Evolutionary conservation across 2,797 vertebrate species (phyloP).

Genomic region (Sphenopsis melanotis): DNA sequence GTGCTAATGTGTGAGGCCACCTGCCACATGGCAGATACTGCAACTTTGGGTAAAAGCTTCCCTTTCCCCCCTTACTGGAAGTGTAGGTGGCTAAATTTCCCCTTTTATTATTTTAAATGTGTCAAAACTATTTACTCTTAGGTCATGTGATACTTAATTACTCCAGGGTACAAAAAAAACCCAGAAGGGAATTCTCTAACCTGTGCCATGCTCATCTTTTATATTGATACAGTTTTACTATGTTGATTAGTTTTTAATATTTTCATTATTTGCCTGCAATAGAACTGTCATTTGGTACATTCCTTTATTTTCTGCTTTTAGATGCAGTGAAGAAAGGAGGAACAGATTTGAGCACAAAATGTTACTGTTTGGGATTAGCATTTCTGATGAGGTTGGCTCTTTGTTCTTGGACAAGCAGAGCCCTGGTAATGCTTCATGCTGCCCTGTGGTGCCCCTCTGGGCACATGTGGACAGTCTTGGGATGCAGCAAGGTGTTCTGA

Average conservation of each 20-base stretch:
- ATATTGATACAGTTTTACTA: background rate
- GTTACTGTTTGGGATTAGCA: conserved; percentile 8
- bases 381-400: conserved; percentile 29
- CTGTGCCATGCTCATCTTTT: background rate
- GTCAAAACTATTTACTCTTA: background rate
- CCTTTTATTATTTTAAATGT: background rate
- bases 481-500: background rate
- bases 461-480: background rate
- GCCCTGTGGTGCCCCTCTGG: background rate
- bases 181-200: background rate
- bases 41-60: background rate
- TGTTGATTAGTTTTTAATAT: background rate
- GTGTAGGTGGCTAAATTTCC: background rate
- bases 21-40: conserved; percentile 59
- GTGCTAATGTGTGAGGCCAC: conserved; percentile 68
- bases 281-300: background rate
- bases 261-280: background rate
- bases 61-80: background rate
- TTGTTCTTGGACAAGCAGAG: background rate
- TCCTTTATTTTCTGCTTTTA: background rate
- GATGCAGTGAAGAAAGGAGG: background rate
- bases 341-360: conserved; percentile 14
- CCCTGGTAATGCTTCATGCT: background rate
- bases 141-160: background rate
- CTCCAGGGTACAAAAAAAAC: background rate